Conservation (phyloP, 2,113 vertebrate genomes). For the Leptobrachium ailaonicum region DNA sequence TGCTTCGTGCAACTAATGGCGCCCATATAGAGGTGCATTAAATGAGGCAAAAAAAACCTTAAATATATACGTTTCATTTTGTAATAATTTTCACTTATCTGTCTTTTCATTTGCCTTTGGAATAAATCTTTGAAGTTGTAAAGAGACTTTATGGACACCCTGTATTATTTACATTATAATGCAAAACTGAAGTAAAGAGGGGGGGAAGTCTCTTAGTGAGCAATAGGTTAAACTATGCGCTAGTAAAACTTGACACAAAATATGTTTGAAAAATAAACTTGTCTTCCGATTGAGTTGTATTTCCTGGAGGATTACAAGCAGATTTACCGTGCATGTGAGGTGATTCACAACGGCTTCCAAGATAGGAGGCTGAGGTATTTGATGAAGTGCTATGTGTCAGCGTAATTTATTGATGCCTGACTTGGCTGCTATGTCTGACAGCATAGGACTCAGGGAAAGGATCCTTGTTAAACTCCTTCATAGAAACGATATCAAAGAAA, state of each 20-base stretch:
- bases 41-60: no score
- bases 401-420: conserved; percentile 47
- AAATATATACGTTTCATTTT: no score
- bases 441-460: conserved; percentile 3
- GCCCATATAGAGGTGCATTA: no score
- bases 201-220: no score
- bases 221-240: conserved; percentile 10
- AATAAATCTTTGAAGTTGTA: no score
- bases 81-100: no score
- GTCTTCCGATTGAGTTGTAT: conserved; percentile 44
- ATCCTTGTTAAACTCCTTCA: conserved; percentile 14
- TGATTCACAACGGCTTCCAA: conserved; percentile 47
- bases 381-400: conserved; percentile 45
- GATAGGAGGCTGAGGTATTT: conserved; percentile 45
- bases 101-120: no score
- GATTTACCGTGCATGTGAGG: conserved; percentile 41
- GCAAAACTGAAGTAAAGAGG: no score
- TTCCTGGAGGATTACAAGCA: conserved; percentile 39
- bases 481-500: conserved; percentile 12
- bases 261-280: conserved; percentile 45
- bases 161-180: not conserved
- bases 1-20: no score
- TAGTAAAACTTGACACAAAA: conserved; percentile 25
- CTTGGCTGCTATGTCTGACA: conserved; percentile 45
- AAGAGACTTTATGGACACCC: no score